These are phyloP conservation scores for Pseudomugil tenellus DNA, from an alignment of 2,797 vertebrate species.

Conservation along the genomic window DNA sequence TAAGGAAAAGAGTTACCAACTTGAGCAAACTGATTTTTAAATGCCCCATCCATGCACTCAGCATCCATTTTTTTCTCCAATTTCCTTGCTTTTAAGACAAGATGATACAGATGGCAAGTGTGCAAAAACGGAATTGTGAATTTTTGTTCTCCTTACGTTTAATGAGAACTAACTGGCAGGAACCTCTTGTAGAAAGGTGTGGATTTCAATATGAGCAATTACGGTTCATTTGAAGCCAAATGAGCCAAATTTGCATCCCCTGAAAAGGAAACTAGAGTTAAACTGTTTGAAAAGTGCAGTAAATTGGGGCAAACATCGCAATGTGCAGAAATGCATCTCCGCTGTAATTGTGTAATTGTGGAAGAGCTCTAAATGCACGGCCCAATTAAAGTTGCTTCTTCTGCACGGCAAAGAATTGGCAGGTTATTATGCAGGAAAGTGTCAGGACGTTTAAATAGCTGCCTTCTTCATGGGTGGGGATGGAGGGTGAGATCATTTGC, in stretches of 20 bases:
- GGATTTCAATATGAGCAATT: slow-evolving; percentile 88
- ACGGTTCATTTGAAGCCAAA: slow-evolving; percentile 87
- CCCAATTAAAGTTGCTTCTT: slow-evolving; percentile 90
- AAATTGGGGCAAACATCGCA: slow-evolving; percentile 87
- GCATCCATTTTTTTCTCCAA: slow-evolving; percentile 80
- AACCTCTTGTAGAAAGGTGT: slow-evolving; percentile 88
- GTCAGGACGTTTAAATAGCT: slow-evolving; percentile 83
- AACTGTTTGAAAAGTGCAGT: slow-evolving; percentile 88
- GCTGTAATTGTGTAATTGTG: slow-evolving; percentile 89
- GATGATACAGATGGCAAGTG: slow-evolving; percentile 85
- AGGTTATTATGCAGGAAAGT: slow-evolving; percentile 83
- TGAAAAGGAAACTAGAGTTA: slow-evolving; percentile 85
- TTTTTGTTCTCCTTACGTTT: slow-evolving; percentile 82
- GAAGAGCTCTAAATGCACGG: slow-evolving; percentile 86
- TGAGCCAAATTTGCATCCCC: slow-evolving; percentile 87
- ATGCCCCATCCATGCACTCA: slow-evolving; percentile 67
- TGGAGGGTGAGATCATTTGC: slow-evolving; percentile 82
- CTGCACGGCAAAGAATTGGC: slow-evolving; percentile 85
- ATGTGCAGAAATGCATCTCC: slow-evolving; percentile 87
- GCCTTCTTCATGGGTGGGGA: slow-evolving; percentile 80
- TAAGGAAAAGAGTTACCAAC: slow-evolving; percentile 25
- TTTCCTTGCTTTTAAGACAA: slow-evolving; percentile 83
- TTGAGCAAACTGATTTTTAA: slow-evolving; percentile 67
- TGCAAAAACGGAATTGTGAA: slow-evolving; percentile 79
- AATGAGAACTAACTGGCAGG: slow-evolving; percentile 87